Conservation (phyloP, 2,888 invertebrate genomes). For the Monoplex corrugatus region DNA sequence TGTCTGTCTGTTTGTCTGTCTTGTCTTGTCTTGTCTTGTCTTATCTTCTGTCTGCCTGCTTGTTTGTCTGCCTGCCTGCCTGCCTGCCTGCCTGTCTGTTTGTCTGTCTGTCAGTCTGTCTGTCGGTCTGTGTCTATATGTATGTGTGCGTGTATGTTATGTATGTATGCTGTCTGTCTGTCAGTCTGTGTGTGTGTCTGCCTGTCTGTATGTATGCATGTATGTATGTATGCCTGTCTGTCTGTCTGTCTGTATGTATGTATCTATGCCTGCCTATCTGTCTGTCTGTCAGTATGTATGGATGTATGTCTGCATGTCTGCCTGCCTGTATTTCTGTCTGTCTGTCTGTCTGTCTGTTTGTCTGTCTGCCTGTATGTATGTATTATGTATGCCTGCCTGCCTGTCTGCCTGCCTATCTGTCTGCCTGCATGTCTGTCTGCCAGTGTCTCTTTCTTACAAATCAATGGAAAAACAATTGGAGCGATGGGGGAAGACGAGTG, state of each 20-base stretch:
- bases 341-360: conserved; percentile 29
- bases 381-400: not conserved
- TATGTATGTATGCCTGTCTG: not conserved
- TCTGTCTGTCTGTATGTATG: not conserved
- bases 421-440: too few species aligned
- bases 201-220: not conserved
- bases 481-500: too few species aligned
- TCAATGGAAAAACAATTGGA: too few species aligned
- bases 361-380: conserved; percentile 27
- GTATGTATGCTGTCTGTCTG: not conserved
- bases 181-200: not conserved
- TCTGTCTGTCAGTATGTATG: not conserved
- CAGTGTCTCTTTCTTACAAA: too few species aligned
- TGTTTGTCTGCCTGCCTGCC: not conserved
- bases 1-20: not conserved
- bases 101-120: not conserved
- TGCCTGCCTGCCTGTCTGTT: not conserved
- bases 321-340: not conserved
- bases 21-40: not conserved
- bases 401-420: too few species aligned
- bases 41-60: not conserved
- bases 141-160: not conserved
- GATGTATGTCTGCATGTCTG: not conserved
- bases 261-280: not conserved
- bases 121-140: not conserved